Evolutionary conservation across 1,140 invertebrate species (phyloP), one percentile per base, ranked within the genome.

Genomic region (Drosophila eugracilis): DNA sequence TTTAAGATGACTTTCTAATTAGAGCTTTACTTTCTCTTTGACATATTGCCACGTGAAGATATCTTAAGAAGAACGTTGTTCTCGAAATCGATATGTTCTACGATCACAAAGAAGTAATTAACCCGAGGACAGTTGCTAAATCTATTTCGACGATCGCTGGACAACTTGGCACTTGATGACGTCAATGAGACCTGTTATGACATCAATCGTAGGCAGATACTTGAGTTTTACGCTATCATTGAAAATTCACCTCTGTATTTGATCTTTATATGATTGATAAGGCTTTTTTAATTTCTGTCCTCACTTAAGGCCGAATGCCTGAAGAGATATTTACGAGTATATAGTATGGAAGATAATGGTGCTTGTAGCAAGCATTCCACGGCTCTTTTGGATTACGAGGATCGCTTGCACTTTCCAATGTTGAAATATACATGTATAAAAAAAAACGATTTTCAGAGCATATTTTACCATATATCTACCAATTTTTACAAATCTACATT

Each of bases 221-320:
- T 69, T 75, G 28, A 54, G 48, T 60, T 47, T 59, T 30, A 47
- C 48, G 60, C 63, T 78, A 54, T 74, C 79, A 47, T 53, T 50
- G 58, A 24, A 32, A 73, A 41, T 58, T 32, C 39, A 72, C 39
- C 28, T 44, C 26, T 52, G 26, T 32, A 39, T 69, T 57, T 59
- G 26, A 19, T 15, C 22, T 85, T 85, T 79, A 85, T 85, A 69
- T 77, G 69, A 65, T 37, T 41, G 78, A 83, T 83, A 83, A 81
- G 62, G 21, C 14, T 26, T 55, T 69, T 77, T 54, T 36, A 77
- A 76, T 67, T 65, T 75, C 53, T 59, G 12, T 26, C 37, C 0
- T 28, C 59, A 58, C 53, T 59, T 24, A 55, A 39, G 55, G 3
- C 15, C n/a, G n/a, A n/a, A n/a, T 58, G 30, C 48, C 15, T 58